Base-by-base conservation (phyloP, 2,888 invertebrate genomes). In the Acleris laterana region DNA sequence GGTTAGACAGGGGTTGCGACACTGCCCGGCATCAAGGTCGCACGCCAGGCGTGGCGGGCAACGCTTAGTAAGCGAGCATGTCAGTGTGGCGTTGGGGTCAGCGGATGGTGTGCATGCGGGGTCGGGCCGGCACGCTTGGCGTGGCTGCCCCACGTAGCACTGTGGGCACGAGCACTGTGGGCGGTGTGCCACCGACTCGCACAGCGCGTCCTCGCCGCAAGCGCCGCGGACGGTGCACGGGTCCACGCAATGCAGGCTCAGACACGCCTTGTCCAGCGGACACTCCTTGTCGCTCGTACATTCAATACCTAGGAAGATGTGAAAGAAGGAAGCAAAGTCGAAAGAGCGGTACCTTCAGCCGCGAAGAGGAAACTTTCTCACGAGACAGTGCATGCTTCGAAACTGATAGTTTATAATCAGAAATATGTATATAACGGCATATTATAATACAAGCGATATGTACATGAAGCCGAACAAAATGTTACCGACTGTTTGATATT, bases 221-320 rank as follows among this genome's bases (percentile, higher is more conserved):
- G 96, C 96, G 79, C 96, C 97, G 79, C 97, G 95, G 83, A 97
- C 94, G 82, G 95, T 95, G 93, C 98, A 98, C 74, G 98, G 98
- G 93, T 98, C 97, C 91, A 96, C 95, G 93, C 98, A 98, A 93
- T 96, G 96, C 91, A 96, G 95, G 93, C 96, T 96, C 93, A 97
- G 95, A 94, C 98, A 98, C 87, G 97, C 96, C 94, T 97, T 96
- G 93, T 98, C 97, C 93, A 96, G 96, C 77, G 97, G 96, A 94
- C 98, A 98, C 94, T 97, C 97, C 94, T 95, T 95, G 94, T 98
- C 97, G 93, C 95, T 95, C 94, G 95, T 95, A 94, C 98, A 98
- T 95, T 97, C 96, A 94, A 95, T 95, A 94, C 96, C 96, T 95
- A 94, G 88, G 93, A 93, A 93, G 92, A 92, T 88, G 88, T 90